phyloP scores from a whole-genome alignment of 2,888 invertebrate genomes.

The Muschampia plurimacula region DNA sequence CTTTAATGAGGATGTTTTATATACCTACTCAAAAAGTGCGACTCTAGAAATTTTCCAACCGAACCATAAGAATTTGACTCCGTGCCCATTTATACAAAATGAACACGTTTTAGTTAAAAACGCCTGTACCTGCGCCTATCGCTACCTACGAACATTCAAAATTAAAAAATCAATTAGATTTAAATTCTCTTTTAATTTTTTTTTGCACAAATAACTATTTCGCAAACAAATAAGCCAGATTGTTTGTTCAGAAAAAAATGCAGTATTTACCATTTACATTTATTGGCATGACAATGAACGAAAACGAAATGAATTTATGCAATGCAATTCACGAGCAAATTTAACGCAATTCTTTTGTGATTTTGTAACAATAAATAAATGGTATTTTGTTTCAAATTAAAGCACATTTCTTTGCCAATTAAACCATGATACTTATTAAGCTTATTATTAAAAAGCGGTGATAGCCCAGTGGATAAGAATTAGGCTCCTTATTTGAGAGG shows the following conservation, averaged over 20 bases:
- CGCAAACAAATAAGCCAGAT: conserved; percentile 18
- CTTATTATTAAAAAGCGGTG: too few species aligned
- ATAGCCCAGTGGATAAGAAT: too few species aligned
- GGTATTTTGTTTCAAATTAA: conserved; percentile 13
- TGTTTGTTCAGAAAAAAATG: conserved; percentile 30
- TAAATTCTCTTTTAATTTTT: neutral
- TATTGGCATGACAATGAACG: conserved; percentile 35
- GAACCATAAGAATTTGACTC: too few species aligned
- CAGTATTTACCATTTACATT: conserved; percentile 32
- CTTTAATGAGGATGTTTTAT: too few species aligned
- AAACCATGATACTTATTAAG: too few species aligned
- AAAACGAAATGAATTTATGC: conserved; percentile 32
- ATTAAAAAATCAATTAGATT: neutral
- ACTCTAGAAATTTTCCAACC: too few species aligned
- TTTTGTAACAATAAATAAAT: conserved; percentile 27
- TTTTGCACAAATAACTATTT: conserved; percentile 18
- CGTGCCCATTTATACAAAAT: too few species aligned
- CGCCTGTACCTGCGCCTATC: too few species aligned
- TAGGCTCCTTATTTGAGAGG: too few species aligned
- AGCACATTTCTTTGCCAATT: neutral
- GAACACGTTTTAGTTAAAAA: too few species aligned
- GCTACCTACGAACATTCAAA: too few species aligned
- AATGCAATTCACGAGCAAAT: conserved; percentile 11
- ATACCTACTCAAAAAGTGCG: too few species aligned
- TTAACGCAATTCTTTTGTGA: conserved; percentile 27